Evolutionary conservation across 2,888 invertebrate species (phyloP), one percentile per base, ranked within the genome.

Genomic region (Idaea biselata): DNA sequence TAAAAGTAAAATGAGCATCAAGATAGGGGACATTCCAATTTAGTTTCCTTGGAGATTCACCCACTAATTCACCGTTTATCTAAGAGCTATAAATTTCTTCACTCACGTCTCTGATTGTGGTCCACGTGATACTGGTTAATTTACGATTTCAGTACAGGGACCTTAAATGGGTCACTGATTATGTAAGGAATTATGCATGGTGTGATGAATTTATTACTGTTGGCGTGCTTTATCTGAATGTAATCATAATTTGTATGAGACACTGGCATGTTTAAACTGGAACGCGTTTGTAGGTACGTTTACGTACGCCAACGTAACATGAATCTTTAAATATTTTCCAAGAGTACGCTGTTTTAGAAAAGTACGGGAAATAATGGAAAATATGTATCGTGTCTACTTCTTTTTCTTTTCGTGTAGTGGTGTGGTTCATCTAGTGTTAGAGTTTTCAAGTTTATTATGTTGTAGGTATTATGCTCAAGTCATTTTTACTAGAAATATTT

Each of bases 111-210:
- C 68, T 73, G 75, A 77, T 78, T 80, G 68, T 68, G 68, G 66
- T 68, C 72, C 72, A 75, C 72, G 74, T 78, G 77, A 79, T 79
- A 70, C 70, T 68, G 70, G 71, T 72, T 80, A 74, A 83, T 81
- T 79, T 79, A 79, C 72, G 75, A 76, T 76, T 73, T 65, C 64
- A 70, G 71, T 65, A 64, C 67, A 65, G 65, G 66, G 69, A 65
- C 55, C 71, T 70, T 71, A 76, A 75, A 77, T 73, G 66, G 79
- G 77, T 77, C 77, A 77, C 73, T 75, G 76, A 79, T 80, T 79
- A 78, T 78, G 74, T 74, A 71, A 73, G 72, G 72, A 75, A 77
- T 72, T 64, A 66, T 67, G 69, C 67, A 72, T 69, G 70, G 72
- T 75, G 72, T 77, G 73, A 72, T 72, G 67, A 75, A 69, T 75